phyloP scores from a whole-genome alignment of 1,140 invertebrate species.

The Drosophila lowei region DNA sequence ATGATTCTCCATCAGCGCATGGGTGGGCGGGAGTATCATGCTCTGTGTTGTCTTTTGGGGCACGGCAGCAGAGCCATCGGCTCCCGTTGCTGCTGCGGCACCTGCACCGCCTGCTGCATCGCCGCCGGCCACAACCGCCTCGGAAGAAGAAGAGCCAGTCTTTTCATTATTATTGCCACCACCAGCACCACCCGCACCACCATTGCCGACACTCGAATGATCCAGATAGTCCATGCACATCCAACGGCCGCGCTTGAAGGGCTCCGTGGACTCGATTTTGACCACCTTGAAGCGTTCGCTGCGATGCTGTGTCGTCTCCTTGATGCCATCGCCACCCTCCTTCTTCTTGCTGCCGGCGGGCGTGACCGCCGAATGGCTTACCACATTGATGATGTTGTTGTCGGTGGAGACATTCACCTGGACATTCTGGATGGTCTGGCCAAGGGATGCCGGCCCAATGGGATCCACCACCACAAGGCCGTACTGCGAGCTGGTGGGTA shows the following conservation, averaged over 20 bases:
- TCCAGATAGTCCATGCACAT: slow-evolving; percentile 97
- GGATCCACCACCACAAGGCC: slow-evolving; percentile 90
- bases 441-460: slow-evolving; percentile 58
- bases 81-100: slow-evolving; percentile 8
- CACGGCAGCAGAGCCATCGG: not conserved
- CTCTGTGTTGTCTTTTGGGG: slow-evolving; percentile 78
- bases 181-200: slow-evolving; percentile 12
- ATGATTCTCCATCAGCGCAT: slow-evolving; percentile 71
- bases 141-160: slow-evolving; percentile 65
- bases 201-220: slow-evolving; percentile 85
- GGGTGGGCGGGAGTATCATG: slow-evolving; percentile 77
- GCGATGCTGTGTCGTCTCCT: slow-evolving; percentile 89
- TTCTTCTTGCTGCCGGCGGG: slow-evolving; percentile 86
- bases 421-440: slow-evolving; percentile 84
- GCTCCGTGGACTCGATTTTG: slow-evolving; percentile 97
- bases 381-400: slow-evolving; percentile 87
- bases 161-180: slow-evolving; percentile 75
- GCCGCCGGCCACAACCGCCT: slow-evolving; percentile 24
- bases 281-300: slow-evolving; percentile 97
- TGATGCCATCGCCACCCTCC: slow-evolving; percentile 84
- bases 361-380: slow-evolving; percentile 83
- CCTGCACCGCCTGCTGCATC: slow-evolving; percentile 5
- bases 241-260: slow-evolving; percentile 96
- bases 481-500: slow-evolving; percentile 92
- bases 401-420: slow-evolving; percentile 85